A percentile compares a stretch with the other conserved stretches of the same genome.
These are phyloP conservation scores for Donacobius atricapilla DNA, from an alignment of 2,113 vertebrate genomes.

Conservation along the genomic window DNA sequence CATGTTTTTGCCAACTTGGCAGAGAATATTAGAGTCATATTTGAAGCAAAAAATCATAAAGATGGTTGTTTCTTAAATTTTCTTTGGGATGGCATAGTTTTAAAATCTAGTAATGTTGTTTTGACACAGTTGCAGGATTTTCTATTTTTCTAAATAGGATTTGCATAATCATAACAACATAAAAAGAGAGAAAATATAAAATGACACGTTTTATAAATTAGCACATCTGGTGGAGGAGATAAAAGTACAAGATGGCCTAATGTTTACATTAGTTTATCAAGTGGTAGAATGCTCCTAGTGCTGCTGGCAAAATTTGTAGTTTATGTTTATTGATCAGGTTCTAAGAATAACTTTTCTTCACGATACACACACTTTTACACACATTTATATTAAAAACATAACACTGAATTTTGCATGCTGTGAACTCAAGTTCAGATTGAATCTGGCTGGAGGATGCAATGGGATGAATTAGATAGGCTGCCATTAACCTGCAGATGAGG, in stretches of 20 bases:
- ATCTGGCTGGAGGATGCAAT: background rate
- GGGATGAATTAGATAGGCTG: background rate
- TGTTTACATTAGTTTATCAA: background rate
- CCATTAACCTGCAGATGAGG: background rate
- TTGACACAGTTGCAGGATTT: background rate
- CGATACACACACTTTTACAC: rapidly evolving
- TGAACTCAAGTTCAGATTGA: background rate
- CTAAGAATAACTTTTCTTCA: background rate
- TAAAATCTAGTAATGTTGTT: background rate
- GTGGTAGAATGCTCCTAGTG: background rate
- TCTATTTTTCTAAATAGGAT: background rate
- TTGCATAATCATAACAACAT: background rate
- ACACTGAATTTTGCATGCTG: background rate
- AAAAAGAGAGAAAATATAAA: background rate
- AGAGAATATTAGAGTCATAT: background rate
- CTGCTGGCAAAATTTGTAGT: background rate
- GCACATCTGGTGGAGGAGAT: background rate
- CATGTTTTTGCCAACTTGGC: background rate
- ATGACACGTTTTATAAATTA: background rate
- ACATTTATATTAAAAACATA: background rate
- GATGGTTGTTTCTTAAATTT: background rate
- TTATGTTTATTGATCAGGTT: background rate
- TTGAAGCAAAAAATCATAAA: background rate
- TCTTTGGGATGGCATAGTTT: background rate
- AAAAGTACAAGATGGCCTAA: background rate